These are phyloP conservation scores for Zootermopsis nevadensis DNA, from an alignment of 2,888 invertebrate genomes.

Conservation along the genomic window DNA sequence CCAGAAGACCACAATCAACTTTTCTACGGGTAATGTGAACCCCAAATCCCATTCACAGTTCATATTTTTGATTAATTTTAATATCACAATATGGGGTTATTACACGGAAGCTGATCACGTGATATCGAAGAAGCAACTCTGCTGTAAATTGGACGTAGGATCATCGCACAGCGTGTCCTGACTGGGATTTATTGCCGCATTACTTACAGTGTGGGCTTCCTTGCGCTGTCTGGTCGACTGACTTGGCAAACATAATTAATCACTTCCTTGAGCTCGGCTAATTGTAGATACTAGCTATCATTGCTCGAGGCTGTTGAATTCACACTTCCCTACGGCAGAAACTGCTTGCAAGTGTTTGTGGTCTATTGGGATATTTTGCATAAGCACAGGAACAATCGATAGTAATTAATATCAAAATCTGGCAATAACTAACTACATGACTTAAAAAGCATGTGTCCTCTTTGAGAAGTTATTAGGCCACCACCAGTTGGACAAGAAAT, in stretches of 20 bases:
- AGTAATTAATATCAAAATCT: not conserved
- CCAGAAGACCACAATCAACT: too few relatives aligned
- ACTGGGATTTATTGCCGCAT: conserved; percentile 21
- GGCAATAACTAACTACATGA: too few relatives aligned
- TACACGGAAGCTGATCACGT: not conserved
- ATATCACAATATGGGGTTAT: not conserved
- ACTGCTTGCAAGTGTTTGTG: not conserved
- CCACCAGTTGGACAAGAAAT: too few relatives aligned
- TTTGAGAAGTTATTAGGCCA: too few relatives aligned
- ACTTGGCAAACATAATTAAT: conserved; percentile 36
- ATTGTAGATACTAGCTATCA: conserved; percentile 36
- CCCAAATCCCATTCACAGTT: too few relatives aligned
- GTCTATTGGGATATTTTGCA: not conserved
- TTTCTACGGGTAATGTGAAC: too few relatives aligned
- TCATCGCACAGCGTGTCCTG: conserved; percentile 22
- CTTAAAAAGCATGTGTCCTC: too few relatives aligned
- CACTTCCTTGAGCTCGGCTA: conserved; percentile 25
- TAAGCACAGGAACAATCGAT: not conserved
- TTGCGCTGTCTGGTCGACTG: conserved; percentile 30
- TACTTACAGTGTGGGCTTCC: not conserved
- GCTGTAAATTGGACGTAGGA: conserved; percentile 25
- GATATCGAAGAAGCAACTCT: not conserved
- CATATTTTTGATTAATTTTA: too few relatives aligned
- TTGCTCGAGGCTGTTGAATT: conserved; percentile 19
- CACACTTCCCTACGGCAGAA: not conserved